Conservation (phyloP, 2,113 vertebrate species). For the Notechis scutatus region DNA sequence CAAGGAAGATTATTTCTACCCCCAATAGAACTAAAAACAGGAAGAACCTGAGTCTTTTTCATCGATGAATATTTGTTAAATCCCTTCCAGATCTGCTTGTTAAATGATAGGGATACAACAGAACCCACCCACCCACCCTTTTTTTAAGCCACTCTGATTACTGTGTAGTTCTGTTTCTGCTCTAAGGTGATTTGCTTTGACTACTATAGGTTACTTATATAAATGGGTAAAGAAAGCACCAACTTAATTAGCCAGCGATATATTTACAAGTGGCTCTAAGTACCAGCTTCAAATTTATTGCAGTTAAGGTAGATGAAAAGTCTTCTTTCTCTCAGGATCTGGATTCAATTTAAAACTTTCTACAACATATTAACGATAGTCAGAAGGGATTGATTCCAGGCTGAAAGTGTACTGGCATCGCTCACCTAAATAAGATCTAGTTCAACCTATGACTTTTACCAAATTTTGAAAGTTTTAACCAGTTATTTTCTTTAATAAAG, state of each 20-base stretch:
- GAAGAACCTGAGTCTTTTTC: not conserved
- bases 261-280: not conserved
- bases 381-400: not conserved
- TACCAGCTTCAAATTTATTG: not conserved
- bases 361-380: not conserved
- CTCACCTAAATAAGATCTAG: conserved; percentile 2
- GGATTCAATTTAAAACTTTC: not conserved
- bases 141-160: not conserved
- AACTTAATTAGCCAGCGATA: not conserved
- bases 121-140: not conserved
- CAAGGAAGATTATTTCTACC: not conserved
- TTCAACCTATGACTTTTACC: conserved; percentile 43
- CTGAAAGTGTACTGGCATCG: not conserved
- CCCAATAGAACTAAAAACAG: not conserved
- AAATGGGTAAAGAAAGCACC: not conserved
- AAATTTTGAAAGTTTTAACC: conserved; percentile 29
- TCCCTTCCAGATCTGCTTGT: not conserved
- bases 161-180: not conserved
- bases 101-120: not conserved
- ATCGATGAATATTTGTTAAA: not conserved
- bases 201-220: not conserved
- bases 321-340: not conserved
- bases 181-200: not conserved
- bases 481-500: conserved; percentile 49
- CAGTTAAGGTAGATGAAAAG: conserved; percentile 4